Evolutionary conservation across 2,797 vertebrate species (phyloP).

Genomic region (Gallinago nigripennis): DNA sequence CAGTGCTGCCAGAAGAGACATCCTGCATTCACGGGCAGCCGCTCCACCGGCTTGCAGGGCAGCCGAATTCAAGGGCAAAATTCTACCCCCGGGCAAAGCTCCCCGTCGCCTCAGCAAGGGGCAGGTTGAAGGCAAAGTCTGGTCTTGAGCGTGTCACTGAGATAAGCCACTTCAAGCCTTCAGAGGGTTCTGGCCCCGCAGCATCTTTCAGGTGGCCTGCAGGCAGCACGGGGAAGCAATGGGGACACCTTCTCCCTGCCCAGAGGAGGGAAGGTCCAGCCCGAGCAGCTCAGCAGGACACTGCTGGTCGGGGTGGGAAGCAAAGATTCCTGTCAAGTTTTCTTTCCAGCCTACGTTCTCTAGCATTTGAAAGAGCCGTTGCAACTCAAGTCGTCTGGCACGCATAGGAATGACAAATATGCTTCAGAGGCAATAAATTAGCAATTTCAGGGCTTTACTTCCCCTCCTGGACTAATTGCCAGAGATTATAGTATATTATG

Average conservation of each 20-base stretch:
- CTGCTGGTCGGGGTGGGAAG: rapidly evolving
- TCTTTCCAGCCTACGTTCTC: background rate
- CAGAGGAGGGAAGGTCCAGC: rapidly evolving
- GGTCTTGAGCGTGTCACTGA: background rate
- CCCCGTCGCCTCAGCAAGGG: background rate
- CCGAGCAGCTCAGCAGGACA: background rate
- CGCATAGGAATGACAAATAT: conserved; percentile 62
- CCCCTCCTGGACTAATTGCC: conserved; percentile 76
- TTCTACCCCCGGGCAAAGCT: background rate
- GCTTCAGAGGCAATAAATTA: conserved; percentile 72
- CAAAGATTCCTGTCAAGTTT: background rate
- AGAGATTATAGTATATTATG: conserved; percentile 76
- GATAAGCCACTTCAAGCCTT: background rate
- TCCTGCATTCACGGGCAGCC: background rate
- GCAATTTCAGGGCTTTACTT: conserved; percentile 72
- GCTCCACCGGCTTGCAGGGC: background rate
- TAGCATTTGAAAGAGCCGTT: conserved; percentile 1
- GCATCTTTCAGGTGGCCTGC: background rate
- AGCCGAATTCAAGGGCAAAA: background rate
- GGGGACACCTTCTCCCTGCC: background rate
- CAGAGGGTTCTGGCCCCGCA: background rate
- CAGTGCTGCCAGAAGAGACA: background rate
- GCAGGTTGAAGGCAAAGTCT: background rate
- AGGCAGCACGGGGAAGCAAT: rapidly evolving
- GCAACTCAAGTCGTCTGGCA: conserved; percentile 40